These are phyloP conservation scores for Chironomus striatipennis DNA, from an alignment of 1,140 invertebrate species.

Conservation along the genomic window DNA sequence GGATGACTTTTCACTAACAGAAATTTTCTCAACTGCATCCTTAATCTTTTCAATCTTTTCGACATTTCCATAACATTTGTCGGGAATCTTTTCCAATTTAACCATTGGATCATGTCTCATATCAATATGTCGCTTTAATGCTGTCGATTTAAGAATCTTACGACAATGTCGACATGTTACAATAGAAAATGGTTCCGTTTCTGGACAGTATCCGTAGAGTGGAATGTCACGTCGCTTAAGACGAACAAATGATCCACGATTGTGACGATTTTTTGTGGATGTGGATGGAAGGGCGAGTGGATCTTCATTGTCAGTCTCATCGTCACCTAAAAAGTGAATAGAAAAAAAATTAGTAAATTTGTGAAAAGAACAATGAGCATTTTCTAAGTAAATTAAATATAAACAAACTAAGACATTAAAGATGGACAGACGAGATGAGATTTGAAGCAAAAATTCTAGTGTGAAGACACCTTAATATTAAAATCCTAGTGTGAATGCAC, in stretches of 20 bases:
- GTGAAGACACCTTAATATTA: no score
- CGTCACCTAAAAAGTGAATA: neutral
- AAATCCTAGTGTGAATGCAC: no score
- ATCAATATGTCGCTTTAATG: neutral
- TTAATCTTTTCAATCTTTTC: neutral
- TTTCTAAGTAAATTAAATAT: no score
- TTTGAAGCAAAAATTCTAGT: no score
- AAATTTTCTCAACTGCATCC: neutral
- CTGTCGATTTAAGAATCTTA: neutral
- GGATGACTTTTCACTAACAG: neutral
- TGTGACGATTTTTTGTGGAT: neutral
- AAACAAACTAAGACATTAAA: no score
- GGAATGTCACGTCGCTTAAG: neutral
- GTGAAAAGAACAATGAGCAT: no score
- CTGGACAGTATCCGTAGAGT: neutral
- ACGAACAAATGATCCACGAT: neutral
- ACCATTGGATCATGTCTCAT: neutral
- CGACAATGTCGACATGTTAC: neutral
- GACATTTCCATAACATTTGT: neutral
- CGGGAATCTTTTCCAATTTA: neutral
- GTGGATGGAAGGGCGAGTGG: neutral
- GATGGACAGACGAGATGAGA: no score
- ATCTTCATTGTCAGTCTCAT: conserved; percentile 5
- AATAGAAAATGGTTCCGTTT: neutral
- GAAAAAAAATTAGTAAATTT: no score